Evolutionary conservation across 1,140 invertebrate genomes (phyloP).

Genomic region (Micrasema longulum): DNA sequence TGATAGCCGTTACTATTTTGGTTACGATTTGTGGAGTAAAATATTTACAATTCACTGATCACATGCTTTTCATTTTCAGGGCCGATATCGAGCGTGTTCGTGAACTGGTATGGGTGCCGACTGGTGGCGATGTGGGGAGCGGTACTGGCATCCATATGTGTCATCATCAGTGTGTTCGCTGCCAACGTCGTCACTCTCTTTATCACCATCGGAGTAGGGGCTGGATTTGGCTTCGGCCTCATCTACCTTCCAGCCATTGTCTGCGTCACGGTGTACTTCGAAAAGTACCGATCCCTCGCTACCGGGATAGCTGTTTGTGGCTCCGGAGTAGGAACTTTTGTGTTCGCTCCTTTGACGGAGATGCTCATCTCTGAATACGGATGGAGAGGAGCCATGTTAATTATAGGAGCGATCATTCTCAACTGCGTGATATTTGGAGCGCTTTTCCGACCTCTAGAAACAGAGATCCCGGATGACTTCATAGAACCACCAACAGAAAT

Average conservation of each 20-base stretch:
- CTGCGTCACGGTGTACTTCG: conserved; percentile 94
- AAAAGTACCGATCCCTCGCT: conserved; percentile 89
- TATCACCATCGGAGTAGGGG: conserved; percentile 88
- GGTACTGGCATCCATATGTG: conserved; percentile 80
- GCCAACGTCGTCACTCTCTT: conserved; percentile 83
- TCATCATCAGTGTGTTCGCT: conserved; percentile 82
- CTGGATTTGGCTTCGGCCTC: conserved; percentile 92
- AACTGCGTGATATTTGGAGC: conserved; percentile 87
- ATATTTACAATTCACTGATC: not conserved
- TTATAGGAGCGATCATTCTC: conserved; percentile 84
- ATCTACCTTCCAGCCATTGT: conserved; percentile 96
- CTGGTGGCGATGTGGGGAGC: conserved; percentile 89
- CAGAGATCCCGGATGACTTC: conserved; percentile 59
- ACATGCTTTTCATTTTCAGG: conserved; percentile 70
- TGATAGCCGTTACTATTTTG: not conserved
- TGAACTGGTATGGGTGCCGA: conserved; percentile 93
- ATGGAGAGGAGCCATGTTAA: conserved; percentile 82
- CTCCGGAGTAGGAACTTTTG: conserved; percentile 88
- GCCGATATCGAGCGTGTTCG: conserved; percentile 91
- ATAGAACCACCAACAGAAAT: conserved; percentile 61
- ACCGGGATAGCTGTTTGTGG: conserved; percentile 94
- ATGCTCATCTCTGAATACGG: conserved; percentile 73
- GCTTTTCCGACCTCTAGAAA: conserved; percentile 80
- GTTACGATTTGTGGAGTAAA: not conserved
- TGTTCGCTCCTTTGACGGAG: conserved; percentile 84